These are phyloP conservation scores for Sialia sialis DNA, from an alignment of 2,113 vertebrate species.

Conservation along the genomic window DNA sequence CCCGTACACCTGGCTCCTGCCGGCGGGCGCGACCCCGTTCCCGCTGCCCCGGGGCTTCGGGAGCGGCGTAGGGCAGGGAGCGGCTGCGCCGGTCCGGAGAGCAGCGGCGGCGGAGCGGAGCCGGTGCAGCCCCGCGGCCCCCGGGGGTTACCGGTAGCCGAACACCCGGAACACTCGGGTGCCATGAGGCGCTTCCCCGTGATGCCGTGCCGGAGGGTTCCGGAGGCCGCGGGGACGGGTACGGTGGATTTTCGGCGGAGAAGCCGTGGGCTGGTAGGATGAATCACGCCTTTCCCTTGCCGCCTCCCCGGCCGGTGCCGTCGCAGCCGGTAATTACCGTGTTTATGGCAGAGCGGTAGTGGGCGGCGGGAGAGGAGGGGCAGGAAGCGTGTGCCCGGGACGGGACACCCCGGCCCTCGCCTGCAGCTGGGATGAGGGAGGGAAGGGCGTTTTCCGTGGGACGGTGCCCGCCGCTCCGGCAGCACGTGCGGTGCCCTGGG, in stretches of 20 bases:
- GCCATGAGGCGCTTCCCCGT: background rate
- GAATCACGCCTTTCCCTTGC: slow-evolving; percentile 31
- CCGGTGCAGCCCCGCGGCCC: background rate
- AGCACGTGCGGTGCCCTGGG: fast-evolving
- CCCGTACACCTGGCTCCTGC: background rate
- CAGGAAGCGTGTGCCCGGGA: background rate
- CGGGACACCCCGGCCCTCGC: background rate
- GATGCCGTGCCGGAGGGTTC: background rate
- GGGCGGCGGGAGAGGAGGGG: slow-evolving; percentile 24
- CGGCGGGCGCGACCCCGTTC: background rate
- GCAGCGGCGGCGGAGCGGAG: background rate
- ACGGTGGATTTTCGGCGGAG: background rate
- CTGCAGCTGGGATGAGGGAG: background rate
- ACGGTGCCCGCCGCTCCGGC: background rate
- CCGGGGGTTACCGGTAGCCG: background rate
- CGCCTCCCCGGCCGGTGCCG: background rate
- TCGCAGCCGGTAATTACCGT: slow-evolving; percentile 44
- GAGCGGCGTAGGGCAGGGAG: background rate
- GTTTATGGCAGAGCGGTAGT: slow-evolving; percentile 25
- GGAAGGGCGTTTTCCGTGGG: background rate
- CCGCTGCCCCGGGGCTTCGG: background rate
- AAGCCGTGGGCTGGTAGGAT: background rate
- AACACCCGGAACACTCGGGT: background rate
- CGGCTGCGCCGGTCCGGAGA: background rate
- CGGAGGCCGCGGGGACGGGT: background rate